These are phyloP conservation scores for Odobenus rosmarus DNA, from an alignment of 2,113 vertebrate species.

Conservation along the genomic window DNA sequence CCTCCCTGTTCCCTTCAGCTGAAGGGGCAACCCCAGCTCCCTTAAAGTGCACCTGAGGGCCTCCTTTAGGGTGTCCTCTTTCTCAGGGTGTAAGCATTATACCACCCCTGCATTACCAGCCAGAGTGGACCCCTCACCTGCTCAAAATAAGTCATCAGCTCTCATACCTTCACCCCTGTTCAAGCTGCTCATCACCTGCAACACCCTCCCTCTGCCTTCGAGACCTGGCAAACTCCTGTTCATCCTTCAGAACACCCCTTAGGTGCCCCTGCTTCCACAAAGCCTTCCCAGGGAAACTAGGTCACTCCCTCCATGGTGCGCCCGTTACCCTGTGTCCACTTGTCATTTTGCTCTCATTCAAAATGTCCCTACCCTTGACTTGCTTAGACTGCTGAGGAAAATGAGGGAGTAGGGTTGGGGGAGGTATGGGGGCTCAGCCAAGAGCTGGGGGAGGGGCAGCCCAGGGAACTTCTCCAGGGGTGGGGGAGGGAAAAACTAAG, in stretches of 20 bases:
- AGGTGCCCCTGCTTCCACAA: background rate
- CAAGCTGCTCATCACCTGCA: background rate
- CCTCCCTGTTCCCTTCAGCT: background rate
- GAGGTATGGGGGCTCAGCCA: too few relatives aligned
- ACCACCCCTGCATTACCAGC: accelerated
- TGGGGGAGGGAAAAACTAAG: background rate
- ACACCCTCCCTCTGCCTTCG: background rate
- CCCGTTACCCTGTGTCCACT: accelerated
- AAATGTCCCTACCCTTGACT: background rate
- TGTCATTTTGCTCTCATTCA: background rate
- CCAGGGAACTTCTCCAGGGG: background rate
- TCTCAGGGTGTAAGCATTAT: accelerated
- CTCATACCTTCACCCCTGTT: background rate
- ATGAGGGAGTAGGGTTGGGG: background rate
- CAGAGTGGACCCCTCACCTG: background rate
- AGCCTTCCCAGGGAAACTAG: background rate
- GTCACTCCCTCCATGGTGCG: background rate
- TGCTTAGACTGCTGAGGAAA: background rate
- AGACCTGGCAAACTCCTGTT: background rate
- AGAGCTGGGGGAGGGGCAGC: background rate
- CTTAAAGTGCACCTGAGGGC: accelerated
- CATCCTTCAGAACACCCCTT: background rate
- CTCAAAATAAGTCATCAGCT: background rate
- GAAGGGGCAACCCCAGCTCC: too few relatives aligned
- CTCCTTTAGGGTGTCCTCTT: background rate